Base-by-base conservation (phyloP, 2,797 vertebrate genomes). In the Chelonia mydas region DNA sequence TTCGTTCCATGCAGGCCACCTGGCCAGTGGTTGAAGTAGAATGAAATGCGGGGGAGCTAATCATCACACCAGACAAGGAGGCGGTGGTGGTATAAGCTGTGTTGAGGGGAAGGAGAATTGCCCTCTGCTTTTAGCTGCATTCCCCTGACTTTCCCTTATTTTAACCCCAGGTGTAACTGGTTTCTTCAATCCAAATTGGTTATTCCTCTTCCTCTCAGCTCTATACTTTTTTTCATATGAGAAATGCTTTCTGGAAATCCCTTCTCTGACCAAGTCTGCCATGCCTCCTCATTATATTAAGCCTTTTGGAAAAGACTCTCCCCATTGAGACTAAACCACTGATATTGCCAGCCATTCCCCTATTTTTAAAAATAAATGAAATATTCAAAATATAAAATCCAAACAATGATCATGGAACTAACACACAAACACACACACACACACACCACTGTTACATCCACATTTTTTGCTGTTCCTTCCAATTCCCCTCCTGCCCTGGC, bases 1-100 rank as follows among this genome's bases (percentile, higher is more conserved):
- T 76, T 49, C 72, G 7, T 54, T 54, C 47, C 59, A 4, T 81
- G 90, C 54, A 81, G 94, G 47, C 19, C 23, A 65, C 19, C 5
- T 15, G 55, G 45, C 28, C 2, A 1, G 37, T 78, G 93, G 84
- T 84, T 76, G 85, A 86, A 88, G 37, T 33, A 83, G n/a, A 88
- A 76, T 31, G 5, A 88, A 88, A 87, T 76, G 77, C 25, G 2
- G 2, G 5, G 55, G 5, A 80, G 45, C 47, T 92, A 72, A 21
- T 50, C 33, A 83, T 87, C 85, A 87, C 59, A 85, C 83, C 65
- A 88, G 27, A 21, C 82, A 80, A 87, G 28, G 28, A 92, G 88
- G 47, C 55, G 83, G 27, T 7, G 79, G n/a, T 23, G 88, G 81
- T 6, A 45, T 87, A 12, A 90, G 31, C 33, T 76, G 19, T 28